Evolutionary conservation across 2,113 vertebrate species (phyloP).

Genomic region (Bambusicola thoracicus): DNA sequence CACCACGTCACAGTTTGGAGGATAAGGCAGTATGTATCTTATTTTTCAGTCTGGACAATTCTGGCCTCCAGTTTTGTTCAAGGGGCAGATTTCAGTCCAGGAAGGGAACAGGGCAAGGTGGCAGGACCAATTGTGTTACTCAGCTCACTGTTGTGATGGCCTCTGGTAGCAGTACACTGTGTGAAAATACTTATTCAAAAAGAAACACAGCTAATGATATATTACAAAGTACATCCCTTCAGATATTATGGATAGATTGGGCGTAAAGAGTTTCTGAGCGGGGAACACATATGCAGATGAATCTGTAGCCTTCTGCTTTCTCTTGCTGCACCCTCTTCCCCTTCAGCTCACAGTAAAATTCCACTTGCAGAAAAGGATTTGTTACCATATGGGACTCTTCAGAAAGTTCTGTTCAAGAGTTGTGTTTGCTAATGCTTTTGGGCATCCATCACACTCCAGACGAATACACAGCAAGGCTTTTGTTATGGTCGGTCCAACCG

Average conservation of each 20-base stretch:
- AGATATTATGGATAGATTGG: neutral
- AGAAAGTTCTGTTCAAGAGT: neutral
- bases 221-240: neutral
- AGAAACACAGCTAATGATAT: neutral
- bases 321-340: neutral
- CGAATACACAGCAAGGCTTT: neutral
- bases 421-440: neutral
- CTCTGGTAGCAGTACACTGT: neutral
- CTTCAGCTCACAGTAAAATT: neutral
- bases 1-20: neutral
- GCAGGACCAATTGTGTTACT: neutral
- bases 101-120: neutral
- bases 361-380: neutral
- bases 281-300: neutral
- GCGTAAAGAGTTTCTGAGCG: neutral
- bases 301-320: neutral
- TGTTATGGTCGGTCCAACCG: neutral
- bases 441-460: neutral
- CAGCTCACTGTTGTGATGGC: neutral
- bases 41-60: neutral
- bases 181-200: neutral
- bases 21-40: neutral
- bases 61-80: neutral
- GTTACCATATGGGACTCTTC: neutral
- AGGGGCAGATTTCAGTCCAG: neutral